These are phyloP conservation scores for Syrphus vitripennis DNA, from an alignment of 2,888 invertebrate genomes.

Conservation along the genomic window DNA sequence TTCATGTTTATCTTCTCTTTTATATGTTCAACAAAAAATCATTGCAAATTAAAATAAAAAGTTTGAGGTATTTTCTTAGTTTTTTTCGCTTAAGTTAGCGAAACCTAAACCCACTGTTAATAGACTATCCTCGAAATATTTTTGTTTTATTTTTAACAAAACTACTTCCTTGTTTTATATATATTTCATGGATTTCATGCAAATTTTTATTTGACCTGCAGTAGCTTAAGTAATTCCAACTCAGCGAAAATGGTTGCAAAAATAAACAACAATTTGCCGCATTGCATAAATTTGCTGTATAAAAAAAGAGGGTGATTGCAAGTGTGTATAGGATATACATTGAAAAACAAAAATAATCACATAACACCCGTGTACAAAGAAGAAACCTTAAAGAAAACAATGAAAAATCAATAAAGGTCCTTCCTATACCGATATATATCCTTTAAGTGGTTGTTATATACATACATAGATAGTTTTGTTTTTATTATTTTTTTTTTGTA, in stretches of 20 bases:
- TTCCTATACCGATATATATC: background rate
- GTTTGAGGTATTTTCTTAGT: background rate
- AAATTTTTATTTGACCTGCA: constrained; percentile 23
- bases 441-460: background rate
- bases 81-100: constrained; percentile 43
- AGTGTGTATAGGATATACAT: constrained; percentile 2
- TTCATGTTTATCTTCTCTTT: background rate
- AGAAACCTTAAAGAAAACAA: constrained; percentile 32
- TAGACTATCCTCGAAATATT: constrained; percentile 8
- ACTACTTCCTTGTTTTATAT: constrained; percentile 6
- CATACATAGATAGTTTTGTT: background rate
- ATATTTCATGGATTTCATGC: constrained; percentile 21
- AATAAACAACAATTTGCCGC: constrained; percentile 54
- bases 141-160: constrained; percentile 7
- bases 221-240: constrained; percentile 36
- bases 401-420: constrained; percentile 65
- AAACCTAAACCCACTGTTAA: constrained; percentile 37
- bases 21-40: constrained; percentile 14
- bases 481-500: background rate
- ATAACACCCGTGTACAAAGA: constrained; percentile 22
- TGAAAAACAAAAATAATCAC: constrained; percentile 6
- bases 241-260: constrained; percentile 39
- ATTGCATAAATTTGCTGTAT: constrained; percentile 64
- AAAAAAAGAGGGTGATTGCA: constrained; percentile 5
- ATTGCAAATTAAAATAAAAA: background rate